phyloP scores from a whole-genome alignment of 2,888 invertebrate species.

The Dyspetes luteomarginatus region DNA sequence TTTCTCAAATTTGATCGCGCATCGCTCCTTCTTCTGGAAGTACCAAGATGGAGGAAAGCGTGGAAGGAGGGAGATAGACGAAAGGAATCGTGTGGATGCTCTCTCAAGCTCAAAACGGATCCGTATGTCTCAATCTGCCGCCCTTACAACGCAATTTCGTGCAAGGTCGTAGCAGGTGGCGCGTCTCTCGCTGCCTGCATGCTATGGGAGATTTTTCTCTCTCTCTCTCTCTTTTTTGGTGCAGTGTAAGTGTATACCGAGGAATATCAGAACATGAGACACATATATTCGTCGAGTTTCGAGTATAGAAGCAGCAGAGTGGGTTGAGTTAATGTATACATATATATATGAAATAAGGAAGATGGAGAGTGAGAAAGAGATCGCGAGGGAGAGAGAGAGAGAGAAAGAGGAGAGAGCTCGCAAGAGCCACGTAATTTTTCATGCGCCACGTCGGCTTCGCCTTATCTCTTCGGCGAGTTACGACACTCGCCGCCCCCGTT shows the following conservation, averaged over 20 bases:
- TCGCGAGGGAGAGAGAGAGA: constrained; percentile 34
- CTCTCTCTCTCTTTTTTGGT: constrained; percentile 39
- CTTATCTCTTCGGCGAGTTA: constrained; percentile 70
- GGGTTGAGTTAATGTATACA: constrained; percentile 2
- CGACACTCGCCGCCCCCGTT: constrained; percentile 69
- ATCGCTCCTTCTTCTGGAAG: constrained; percentile 42
- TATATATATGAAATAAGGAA: constrained; percentile 21
- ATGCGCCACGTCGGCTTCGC: constrained; percentile 70
- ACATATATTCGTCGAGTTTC: constrained; percentile 12
- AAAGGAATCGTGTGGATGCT: constrained; percentile 54
- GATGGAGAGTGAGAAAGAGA: constrained; percentile 32
- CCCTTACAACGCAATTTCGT: constrained; percentile 66
- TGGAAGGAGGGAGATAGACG: constrained; percentile 42
- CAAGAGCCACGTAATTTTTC: constrained; percentile 74
- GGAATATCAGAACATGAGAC: constrained; percentile 29
- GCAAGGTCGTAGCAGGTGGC: constrained; percentile 65
- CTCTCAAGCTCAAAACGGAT: constrained; percentile 53
- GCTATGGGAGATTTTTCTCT: constrained; percentile 31
- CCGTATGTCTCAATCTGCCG: constrained; percentile 66
- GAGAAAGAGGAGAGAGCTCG: constrained; percentile 51
- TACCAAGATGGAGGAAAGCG: not conserved
- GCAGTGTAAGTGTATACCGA: constrained; percentile 29
- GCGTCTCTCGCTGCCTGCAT: constrained; percentile 53
- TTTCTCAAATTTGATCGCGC: constrained; percentile 57
- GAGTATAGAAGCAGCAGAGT: not conserved